Conservation (phyloP, 2,797 vertebrate genomes). For the Notamacropus eugenii region DNA sequence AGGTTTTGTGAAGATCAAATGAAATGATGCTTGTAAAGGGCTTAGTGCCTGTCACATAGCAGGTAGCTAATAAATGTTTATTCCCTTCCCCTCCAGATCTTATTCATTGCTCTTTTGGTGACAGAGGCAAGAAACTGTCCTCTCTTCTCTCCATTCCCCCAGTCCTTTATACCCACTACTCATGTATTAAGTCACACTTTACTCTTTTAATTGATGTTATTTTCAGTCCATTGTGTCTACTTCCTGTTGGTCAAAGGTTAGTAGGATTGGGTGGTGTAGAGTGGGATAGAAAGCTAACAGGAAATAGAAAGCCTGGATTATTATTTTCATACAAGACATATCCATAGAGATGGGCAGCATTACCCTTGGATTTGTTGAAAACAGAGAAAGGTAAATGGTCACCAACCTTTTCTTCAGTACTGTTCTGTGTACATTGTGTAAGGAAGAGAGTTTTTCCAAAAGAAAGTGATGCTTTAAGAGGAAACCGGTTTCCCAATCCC, state of each 20-base stretch:
- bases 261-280: conserved; percentile 93
- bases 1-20: not conserved
- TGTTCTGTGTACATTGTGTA: not conserved
- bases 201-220: conserved; percentile 88
- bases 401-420: conserved; percentile 1
- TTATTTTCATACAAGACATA: conserved; percentile 82
- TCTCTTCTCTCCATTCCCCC: conserved; percentile 10
- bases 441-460: not conserved
- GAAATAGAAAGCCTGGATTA: conserved; percentile 85
- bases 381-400: conserved; percentile 77
- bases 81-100: not conserved
- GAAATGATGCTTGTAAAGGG: not conserved
- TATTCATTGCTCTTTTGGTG: not conserved
- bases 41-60: not conserved
- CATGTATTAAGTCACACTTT: conserved; percentile 74
- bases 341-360: conserved; percentile 76
- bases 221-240: conserved; percentile 97
- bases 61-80: not conserved
- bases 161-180: conserved; percentile 70
- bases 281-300: conserved; percentile 86
- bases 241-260: conserved; percentile 97
- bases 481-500: not conserved
- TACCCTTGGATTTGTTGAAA: conserved; percentile 73
- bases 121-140: not conserved
- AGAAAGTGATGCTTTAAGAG: not conserved